A percentile compares a stretch with the other conserved stretches of the same genome.
Evolutionary conservation across 2,113 vertebrate genomes (phyloP).

Genomic region (Lepidothrix coronata): DNA sequence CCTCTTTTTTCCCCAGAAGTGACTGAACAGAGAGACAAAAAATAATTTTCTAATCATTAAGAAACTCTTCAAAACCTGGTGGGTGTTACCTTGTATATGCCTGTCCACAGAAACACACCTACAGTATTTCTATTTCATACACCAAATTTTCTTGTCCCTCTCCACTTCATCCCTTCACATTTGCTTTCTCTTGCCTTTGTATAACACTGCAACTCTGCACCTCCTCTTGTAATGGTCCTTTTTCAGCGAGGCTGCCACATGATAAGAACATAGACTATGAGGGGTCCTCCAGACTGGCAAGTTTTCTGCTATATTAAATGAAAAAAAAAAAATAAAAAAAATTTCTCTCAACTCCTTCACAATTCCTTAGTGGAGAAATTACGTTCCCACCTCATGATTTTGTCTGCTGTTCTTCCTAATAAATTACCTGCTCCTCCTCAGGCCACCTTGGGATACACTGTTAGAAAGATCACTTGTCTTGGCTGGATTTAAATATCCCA

Average conservation of each 20-base stretch:
- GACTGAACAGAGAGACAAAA: neutral
- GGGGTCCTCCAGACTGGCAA: neutral
- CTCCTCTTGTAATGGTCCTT: neutral
- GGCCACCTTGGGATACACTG: neutral
- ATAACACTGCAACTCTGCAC: neutral
- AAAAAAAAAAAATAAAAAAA: neutral
- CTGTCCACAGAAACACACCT: neutral
- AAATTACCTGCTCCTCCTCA: neutral
- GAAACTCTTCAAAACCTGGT: neutral
- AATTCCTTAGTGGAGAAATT: neutral
- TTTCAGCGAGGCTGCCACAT: neutral
- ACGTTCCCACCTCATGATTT: neutral
- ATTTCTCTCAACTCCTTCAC: neutral
- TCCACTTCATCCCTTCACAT: neutral
- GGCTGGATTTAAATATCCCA: neutral
- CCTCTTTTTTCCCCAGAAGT: neutral
- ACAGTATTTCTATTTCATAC: neutral
- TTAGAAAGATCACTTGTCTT: neutral
- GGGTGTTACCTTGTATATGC: neutral
- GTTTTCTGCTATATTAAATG: neutral
- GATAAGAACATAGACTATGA: neutral
- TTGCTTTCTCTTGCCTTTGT: neutral
- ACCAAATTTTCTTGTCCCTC: neutral
- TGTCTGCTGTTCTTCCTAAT: neutral
- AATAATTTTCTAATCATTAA: neutral